Conservation (phyloP, 1,140 invertebrate species). For the Hyles vespertilio region DNA sequence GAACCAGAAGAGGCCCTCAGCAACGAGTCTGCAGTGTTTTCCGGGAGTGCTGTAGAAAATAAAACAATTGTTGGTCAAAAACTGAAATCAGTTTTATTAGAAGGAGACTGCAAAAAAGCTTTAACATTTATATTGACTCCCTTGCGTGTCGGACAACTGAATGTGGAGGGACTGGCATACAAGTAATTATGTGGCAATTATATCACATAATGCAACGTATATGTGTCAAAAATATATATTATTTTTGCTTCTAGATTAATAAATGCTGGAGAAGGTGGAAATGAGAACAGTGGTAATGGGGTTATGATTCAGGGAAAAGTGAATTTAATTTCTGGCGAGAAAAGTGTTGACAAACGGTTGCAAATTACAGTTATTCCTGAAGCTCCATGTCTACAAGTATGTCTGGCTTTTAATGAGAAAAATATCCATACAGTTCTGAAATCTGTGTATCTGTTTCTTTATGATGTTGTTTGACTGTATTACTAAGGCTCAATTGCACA, state of each 20-base stretch:
- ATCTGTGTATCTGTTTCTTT: no score
- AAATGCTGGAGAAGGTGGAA: constrained; percentile 52
- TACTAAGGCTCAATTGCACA: no score
- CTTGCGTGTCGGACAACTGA: constrained; percentile 54
- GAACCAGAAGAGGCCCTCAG: constrained; percentile 40
- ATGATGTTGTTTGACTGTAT: no score
- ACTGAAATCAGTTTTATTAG: constrained; percentile 52
- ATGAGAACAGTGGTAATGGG: constrained; percentile 58
- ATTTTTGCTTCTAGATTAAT: constrained; percentile 38
- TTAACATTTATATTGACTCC: constrained; percentile 62
- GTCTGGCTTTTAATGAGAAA: no score
- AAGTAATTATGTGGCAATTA: constrained; percentile 46
- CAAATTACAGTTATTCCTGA: constrained; percentile 81
- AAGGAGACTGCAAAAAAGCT: constrained; percentile 55
- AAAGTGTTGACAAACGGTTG: constrained; percentile 77
- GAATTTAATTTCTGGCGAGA: constrained; percentile 75
- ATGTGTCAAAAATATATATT: neutral
- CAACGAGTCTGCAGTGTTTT: constrained; percentile 56
- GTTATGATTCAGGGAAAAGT: constrained; percentile 79
- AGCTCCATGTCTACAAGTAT: constrained; percentile 84
- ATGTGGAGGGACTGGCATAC: constrained; percentile 60
- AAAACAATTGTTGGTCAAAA: constrained; percentile 61
- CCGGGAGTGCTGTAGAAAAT: constrained; percentile 50
- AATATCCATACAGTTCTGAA: no score
- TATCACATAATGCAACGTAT: constrained; percentile 1